These are phyloP conservation scores for Taxidea taxus DNA, from an alignment of 2,113 vertebrate genomes.

Conservation along the genomic window DNA sequence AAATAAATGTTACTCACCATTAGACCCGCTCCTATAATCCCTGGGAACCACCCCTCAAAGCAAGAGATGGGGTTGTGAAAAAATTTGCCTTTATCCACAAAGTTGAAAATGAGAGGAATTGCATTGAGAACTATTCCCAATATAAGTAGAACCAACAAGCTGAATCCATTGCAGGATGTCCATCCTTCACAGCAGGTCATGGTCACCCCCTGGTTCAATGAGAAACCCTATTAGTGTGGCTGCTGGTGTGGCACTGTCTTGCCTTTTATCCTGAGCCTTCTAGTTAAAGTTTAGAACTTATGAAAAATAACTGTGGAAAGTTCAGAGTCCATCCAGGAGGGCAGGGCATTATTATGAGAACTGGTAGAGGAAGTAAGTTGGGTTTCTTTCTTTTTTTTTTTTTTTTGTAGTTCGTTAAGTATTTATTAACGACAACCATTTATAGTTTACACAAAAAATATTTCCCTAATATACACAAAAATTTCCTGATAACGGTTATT, in stretches of 20 bases:
- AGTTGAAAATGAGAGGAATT: slow-evolving; percentile 61
- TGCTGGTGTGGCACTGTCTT: neutral
- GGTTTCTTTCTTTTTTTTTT: too few species aligned
- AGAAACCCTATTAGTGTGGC: neutral
- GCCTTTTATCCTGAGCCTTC: slow-evolving; percentile 50
- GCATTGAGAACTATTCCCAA: slow-evolving; percentile 63
- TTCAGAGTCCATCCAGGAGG: slow-evolving; percentile 69
- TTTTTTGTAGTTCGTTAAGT: neutral
- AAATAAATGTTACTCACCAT: slow-evolving; percentile 72
- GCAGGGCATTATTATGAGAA: neutral
- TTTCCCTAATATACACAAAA: neutral
- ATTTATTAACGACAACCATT: neutral
- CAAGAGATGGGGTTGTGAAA: slow-evolving; percentile 75
- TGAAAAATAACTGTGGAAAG: slow-evolving; percentile 41
- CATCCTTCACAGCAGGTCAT: slow-evolving; percentile 80
- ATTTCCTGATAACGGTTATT: neutral
- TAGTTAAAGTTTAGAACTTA: slow-evolving; percentile 72
- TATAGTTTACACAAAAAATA: neutral
- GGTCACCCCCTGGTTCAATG: neutral
- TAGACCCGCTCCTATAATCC: slow-evolving; percentile 77
- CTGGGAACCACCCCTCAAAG: slow-evolving; percentile 80
- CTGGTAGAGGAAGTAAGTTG: neutral
- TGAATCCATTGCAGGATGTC: slow-evolving; percentile 77
- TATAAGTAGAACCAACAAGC: slow-evolving; percentile 67
- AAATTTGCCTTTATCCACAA: neutral